Base-by-base conservation (phyloP, 2,113 vertebrate species). In the Vicugna pacos region DNA sequence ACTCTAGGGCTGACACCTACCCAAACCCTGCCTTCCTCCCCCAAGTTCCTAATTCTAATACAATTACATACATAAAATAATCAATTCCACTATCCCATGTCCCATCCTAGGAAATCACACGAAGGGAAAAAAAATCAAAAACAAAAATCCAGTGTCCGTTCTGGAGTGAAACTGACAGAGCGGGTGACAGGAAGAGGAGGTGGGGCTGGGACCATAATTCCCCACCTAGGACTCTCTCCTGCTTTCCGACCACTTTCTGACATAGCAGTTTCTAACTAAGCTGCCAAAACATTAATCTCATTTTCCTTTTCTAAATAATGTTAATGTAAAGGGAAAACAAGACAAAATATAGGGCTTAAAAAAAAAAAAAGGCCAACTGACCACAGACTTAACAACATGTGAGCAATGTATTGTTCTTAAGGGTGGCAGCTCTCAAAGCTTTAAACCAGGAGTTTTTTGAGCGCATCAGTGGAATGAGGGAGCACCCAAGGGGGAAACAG, bases 301-400 rank as follows among this genome's bases (percentile, higher is more conserved):
- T 52, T n/a, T 72, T 91, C 77, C 65, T 91, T 94, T 86, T 69
- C 82, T 86, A 81, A 65, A 72, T 56, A 20, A 80, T 9, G 16
- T 19, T 56, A 28, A 73, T 12, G 80, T 81, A 22, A 52, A 86
- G 73, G 48, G 72, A 93, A 42, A 93, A 22, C 73, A 79, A 58
- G 11, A 64, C 20, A 48, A 58, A 50, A 64, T 24, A 30, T 0
- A 84, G 16, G 76, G 38, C 38, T 75, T 2, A n/a, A 52, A 60
- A 42, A 73, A 67, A 38, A 8, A 3, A 22, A 22, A 24, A 42
- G 38, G 38, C 38, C 38, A 42, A 58, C 50, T 8, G 20, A 89
- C 60, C 22, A 42, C 2, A 91, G 17, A 15, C n/a, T 48, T 79
- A n/a, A n/a, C 0, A 60, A 28, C 10, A 19, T 3, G 14, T 69